phyloP scores from a whole-genome alignment of 2,797 vertebrate species.

The Gallinago solitaria region DNA sequence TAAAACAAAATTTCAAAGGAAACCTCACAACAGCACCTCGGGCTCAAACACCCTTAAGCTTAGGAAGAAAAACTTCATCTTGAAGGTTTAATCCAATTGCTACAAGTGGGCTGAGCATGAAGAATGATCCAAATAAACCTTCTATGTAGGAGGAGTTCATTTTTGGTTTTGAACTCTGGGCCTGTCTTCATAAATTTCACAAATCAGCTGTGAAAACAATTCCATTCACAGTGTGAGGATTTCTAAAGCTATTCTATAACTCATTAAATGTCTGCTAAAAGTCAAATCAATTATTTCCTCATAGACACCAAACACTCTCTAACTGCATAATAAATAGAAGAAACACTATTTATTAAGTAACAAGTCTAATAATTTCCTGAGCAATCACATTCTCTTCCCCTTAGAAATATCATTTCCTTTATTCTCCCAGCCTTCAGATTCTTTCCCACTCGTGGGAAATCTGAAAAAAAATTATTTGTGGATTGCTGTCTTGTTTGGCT shows the following conservation, averaged over 20 bases:
- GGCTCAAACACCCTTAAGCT: neutral
- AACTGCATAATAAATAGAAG: slow-evolving; percentile 32
- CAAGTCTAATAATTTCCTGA: slow-evolving; percentile 53
- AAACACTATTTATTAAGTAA: slow-evolving; percentile 56
- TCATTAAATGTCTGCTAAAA: slow-evolving; percentile 56
- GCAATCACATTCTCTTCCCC: slow-evolving; percentile 22
- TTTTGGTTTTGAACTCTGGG: slow-evolving; percentile 10
- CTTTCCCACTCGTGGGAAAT: neutral
- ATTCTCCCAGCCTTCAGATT: neutral
- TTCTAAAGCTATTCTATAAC: slow-evolving; percentile 49
- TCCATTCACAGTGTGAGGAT: slow-evolving; percentile 40
- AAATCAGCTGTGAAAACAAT: slow-evolving; percentile 59
- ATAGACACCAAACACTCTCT: slow-evolving; percentile 37
- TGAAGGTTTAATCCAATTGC: slow-evolving; percentile 1
- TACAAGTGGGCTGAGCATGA: slow-evolving; percentile 34
- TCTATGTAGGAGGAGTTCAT: neutral
- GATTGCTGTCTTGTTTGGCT: neutral
- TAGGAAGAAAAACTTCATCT: neutral
- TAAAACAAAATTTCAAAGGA: slow-evolving; percentile 13
- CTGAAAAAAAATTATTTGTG: neutral
- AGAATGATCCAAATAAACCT: slow-evolving; percentile 28
- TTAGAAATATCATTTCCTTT: slow-evolving; percentile 28
- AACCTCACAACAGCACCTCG: neutral
- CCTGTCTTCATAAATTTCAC: slow-evolving; percentile 15
- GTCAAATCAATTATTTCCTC: slow-evolving; percentile 62